Evolutionary conservation across 2,888 invertebrate genomes (phyloP).

Genomic region (Hyposoter didymator): DNA sequence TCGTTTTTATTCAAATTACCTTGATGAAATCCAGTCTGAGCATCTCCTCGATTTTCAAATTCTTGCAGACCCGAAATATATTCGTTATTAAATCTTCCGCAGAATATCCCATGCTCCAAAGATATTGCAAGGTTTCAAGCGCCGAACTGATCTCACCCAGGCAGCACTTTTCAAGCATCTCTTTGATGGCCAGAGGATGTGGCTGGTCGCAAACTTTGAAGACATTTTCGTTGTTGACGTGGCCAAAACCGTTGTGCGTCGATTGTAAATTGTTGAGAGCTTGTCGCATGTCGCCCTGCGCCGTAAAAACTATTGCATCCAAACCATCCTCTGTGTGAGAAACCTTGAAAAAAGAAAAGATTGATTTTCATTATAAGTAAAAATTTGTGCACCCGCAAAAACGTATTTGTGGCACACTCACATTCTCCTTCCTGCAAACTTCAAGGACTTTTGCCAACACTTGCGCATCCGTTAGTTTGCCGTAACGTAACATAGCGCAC

Average conservation of each 20-base stretch:
- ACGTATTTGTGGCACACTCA: conserved; percentile 79
- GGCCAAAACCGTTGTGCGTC: conserved; percentile 95
- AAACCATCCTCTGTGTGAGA: conserved; percentile 96
- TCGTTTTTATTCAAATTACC: conserved; percentile 81
- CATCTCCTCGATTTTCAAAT: conserved; percentile 91
- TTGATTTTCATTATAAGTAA: background rate
- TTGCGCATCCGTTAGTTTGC: conserved; percentile 95
- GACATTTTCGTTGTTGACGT: conserved; percentile 96
- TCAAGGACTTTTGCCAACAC: conserved; percentile 92
- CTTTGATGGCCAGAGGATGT: conserved; percentile 96
- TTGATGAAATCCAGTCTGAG: conserved; percentile 94
- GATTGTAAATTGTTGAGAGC: conserved; percentile 99
- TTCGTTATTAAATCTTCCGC: conserved; percentile 98
- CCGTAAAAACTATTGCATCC: conserved; percentile 98
- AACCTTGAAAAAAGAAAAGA: conserved; percentile 84
- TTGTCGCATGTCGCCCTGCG: conserved; percentile 99
- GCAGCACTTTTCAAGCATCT: conserved; percentile 94
- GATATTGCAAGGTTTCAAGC: conserved; percentile 92
- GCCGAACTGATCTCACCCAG: conserved; percentile 93
- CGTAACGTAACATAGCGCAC: conserved; percentile 98
- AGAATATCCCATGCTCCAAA: conserved; percentile 98
- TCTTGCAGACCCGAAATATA: conserved; percentile 97
- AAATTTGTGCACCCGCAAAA: background rate
- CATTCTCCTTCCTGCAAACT: conserved; percentile 91
- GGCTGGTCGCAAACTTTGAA: conserved; percentile 99